Conservation (phyloP, 2,888 invertebrate genomes). For the Sinohyriopsis cumingii region DNA sequence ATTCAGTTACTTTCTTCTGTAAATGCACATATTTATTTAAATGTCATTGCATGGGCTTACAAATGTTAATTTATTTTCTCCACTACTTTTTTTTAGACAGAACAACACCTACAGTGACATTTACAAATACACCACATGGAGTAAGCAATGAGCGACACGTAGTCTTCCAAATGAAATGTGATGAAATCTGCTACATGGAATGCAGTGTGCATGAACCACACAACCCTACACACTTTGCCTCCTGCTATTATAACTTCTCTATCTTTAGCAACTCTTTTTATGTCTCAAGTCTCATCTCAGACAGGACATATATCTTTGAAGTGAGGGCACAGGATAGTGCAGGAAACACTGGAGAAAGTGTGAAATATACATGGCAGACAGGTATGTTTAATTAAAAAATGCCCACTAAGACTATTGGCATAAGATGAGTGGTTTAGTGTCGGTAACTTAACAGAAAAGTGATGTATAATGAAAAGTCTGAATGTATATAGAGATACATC, state of each 20-base stretch:
- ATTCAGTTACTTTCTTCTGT: too few relatives aligned
- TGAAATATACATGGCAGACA: slow-evolving; percentile 11
- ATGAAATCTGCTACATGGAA: slow-evolving; percentile 1
- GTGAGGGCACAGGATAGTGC: slow-evolving; percentile 9
- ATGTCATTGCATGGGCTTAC: too few relatives aligned
- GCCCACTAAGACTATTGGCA: too few relatives aligned
- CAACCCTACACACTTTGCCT: background rate
- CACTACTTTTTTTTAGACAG: slow-evolving; percentile 9
- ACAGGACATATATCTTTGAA: slow-evolving; percentile 3
- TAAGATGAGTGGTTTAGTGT: too few relatives aligned
- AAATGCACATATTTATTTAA: too few relatives aligned
- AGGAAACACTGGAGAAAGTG: slow-evolving; percentile 3
- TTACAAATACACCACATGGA: slow-evolving; percentile 2
- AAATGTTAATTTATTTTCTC: slow-evolving; percentile 2
- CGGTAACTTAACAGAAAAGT: too few relatives aligned
- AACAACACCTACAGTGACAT: slow-evolving; percentile 10
- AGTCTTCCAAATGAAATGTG: slow-evolving; percentile 6
- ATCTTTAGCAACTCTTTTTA: background rate
- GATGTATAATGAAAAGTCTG: too few relatives aligned
- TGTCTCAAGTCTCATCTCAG: background rate
- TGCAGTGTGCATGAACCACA: slow-evolving; percentile 1
- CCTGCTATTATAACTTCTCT: background rate
- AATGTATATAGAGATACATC: slow-evolving; percentile 1
- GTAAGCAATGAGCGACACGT: slow-evolving; percentile 6
- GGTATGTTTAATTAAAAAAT: slow-evolving; percentile 4